These are phyloP conservation scores for Azemiops feae DNA, from an alignment of 2,113 vertebrate genomes.

Conservation along the genomic window DNA sequence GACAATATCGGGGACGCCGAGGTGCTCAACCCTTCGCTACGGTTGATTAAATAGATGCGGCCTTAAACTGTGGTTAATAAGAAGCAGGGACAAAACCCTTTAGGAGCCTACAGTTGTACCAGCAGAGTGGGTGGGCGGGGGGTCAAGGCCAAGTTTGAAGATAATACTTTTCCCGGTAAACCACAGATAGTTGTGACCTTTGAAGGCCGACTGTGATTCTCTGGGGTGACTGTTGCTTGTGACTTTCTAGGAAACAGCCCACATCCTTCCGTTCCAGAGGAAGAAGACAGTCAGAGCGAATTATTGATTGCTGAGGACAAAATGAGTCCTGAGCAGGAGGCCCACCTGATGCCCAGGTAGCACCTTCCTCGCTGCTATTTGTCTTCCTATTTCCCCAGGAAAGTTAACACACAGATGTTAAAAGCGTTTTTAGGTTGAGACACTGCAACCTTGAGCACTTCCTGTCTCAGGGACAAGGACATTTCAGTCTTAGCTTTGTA, in stretches of 20 bases:
- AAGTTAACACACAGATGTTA: neutral
- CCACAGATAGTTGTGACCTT: neutral
- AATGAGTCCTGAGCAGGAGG: slow-evolving; percentile 93
- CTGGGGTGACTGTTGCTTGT: neutral
- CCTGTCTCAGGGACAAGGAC: no score
- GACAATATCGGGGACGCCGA: neutral
- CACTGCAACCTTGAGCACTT: neutral
- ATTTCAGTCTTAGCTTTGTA: neutral
- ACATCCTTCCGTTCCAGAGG: slow-evolving; percentile 91
- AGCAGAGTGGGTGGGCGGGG: neutral
- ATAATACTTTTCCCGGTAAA: neutral
- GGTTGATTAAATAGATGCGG: neutral
- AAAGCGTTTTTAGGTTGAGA: neutral
- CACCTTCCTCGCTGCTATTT: neutral
- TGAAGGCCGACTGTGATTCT: no score
- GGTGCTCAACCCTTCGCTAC: neutral
- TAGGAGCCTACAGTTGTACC: neutral
- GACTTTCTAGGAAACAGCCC: slow-evolving; percentile 86
- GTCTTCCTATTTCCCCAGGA: neutral
- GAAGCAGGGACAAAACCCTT: neutral
- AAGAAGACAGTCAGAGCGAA: slow-evolving; percentile 95
- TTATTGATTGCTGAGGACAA: slow-evolving; percentile 96
- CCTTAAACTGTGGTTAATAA: neutral
- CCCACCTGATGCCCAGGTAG: slow-evolving; percentile 94
- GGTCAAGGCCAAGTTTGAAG: neutral